phyloP scores from a whole-genome alignment of 2,113 vertebrate genomes.

The Clarias gariepinus region DNA sequence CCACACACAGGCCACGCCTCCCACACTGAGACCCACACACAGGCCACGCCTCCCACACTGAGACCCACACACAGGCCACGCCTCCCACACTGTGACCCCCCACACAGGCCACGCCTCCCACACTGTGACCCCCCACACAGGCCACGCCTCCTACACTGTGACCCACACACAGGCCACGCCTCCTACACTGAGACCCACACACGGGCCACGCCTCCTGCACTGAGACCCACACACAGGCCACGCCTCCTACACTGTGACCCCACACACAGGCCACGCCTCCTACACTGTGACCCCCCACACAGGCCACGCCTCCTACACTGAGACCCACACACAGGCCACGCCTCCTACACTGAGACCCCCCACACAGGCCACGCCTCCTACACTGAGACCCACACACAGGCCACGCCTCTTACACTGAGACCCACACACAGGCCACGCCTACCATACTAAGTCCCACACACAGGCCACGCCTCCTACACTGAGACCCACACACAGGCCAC shows the following conservation, averaged over 20 bases:
- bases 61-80: not conserved
- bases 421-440: not conserved
- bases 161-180: not conserved
- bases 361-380: no score
- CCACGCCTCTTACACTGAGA: not conserved
- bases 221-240: not conserved
- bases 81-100: not conserved
- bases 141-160: no score
- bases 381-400: not conserved
- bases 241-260: no score
- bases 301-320: not conserved
- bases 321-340: not conserved
- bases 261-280: not conserved
- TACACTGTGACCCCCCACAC: not conserved
- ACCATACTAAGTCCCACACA: no score
- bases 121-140: not conserved
- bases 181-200: not conserved
- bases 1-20: not conserved
- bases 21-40: not conserved
- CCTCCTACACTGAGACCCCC: no score
- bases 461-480: no score
- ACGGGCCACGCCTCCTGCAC: not conserved
- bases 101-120: not conserved
- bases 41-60: not conserved
- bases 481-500: not conserved